Conservation (phyloP, 2,797 vertebrate species). For the Fratercula arctica region DNA sequence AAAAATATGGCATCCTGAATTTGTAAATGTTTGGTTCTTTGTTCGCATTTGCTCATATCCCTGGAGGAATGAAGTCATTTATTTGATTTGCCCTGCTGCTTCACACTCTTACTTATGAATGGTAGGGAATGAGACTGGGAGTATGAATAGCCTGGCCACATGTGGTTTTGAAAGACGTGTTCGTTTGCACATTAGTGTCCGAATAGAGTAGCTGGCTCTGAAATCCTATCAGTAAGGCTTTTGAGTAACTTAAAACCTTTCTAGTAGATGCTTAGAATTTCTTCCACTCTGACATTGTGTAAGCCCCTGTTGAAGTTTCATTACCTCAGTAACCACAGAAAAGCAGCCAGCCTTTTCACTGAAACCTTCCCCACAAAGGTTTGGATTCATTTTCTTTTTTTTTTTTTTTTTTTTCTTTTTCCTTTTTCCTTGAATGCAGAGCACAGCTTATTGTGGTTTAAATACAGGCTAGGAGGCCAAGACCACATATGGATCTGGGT, state of each 20-base stretch:
- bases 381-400: slow-evolving; percentile 42
- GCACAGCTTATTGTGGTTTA: slow-evolving; percentile 58
- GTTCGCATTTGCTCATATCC: slow-evolving; percentile 14
- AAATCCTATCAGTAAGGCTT: slow-evolving; percentile 31
- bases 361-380: slow-evolving; percentile 41
- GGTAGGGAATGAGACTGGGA: slow-evolving; percentile 21
- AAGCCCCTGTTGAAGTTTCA: slow-evolving; percentile 40
- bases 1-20: slow-evolving; percentile 1
- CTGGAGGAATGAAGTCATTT: slow-evolving; percentile 50
- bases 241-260: slow-evolving; percentile 35
- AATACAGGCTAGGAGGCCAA: slow-evolving; percentile 58
- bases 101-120: slow-evolving; percentile 26
- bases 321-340: slow-evolving; percentile 63
- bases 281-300: slow-evolving; percentile 65
- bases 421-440: slow-evolving; percentile 39
- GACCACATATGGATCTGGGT: background rate
- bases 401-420: background rate
- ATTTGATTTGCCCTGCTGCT: slow-evolving; percentile 37
- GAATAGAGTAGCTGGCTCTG: slow-evolving; percentile 9
- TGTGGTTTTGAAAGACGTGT: slow-evolving; percentile 61
- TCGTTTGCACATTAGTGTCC: slow-evolving; percentile 2
- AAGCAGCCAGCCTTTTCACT: slow-evolving; percentile 24
- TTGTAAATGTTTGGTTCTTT: slow-evolving; percentile 41
- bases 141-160: slow-evolving; percentile 20
- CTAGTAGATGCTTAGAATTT: slow-evolving; percentile 59